Evolutionary conservation across 2,113 vertebrate species (phyloP).

Genomic region (Oceanites oceanicus): DNA sequence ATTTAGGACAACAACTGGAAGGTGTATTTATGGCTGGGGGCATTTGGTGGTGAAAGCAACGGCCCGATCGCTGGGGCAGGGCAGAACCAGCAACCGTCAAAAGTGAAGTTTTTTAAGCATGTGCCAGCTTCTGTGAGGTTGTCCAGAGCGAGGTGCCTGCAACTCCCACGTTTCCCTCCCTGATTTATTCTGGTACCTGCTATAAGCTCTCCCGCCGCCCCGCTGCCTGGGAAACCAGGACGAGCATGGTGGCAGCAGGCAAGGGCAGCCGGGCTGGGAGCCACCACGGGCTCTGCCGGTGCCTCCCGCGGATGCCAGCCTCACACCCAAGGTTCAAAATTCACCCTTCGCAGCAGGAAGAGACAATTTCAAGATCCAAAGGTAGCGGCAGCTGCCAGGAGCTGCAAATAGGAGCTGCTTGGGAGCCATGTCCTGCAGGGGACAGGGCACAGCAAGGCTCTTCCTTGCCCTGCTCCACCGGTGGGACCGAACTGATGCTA

Average conservation of each 20-base stretch:
- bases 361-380: not conserved
- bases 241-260: rapidly evolving
- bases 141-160: not conserved
- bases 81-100: not conserved
- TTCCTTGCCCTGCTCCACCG: not conserved
- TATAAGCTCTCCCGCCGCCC: not conserved
- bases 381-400: not conserved
- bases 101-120: not conserved
- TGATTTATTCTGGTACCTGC: not conserved
- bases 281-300: rapidly evolving
- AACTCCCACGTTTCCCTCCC: not conserved
- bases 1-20: not conserved
- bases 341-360: not conserved
- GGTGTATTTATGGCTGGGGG: not conserved
- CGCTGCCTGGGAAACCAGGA: not conserved
- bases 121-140: not conserved
- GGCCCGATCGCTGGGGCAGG: not conserved
- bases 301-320: rapidly evolving
- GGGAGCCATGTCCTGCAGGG: rapidly evolving
- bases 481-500: not conserved
- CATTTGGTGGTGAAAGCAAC: not conserved
- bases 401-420: not conserved
- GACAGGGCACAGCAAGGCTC: rapidly evolving
- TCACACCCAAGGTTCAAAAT: not conserved
- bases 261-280: not conserved